Evolutionary conservation across 2,113 vertebrate genomes (phyloP), one percentile per base, ranked within the genome.

Genomic region (Hydrochoerus hydrochaeris): DNA sequence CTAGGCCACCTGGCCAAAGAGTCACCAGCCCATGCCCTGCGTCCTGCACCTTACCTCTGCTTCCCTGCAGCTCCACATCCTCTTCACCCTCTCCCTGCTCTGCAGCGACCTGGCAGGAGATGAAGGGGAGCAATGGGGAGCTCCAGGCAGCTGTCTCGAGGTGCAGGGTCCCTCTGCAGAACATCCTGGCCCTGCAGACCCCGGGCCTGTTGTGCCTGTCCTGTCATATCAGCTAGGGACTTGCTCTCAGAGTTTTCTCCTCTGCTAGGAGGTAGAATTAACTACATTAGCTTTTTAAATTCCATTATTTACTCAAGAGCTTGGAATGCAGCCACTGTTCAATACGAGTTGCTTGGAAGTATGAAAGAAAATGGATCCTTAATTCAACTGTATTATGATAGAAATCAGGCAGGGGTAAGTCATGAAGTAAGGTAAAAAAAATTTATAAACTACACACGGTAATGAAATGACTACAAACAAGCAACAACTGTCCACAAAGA

Each of bases 271-370:
- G 41, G 2, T 24, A 22, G 71, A 38, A 2, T 67, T 85, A 86
- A 77, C 58, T 71, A 78, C 75, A 73, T 62, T 90, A 94, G 69
- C 71, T 82, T 95, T 86, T 80, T 19, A 67, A 92, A 91, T 85
- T 41, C 35, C 13, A 69, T 67, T 78, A 60, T 30, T 28, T 84
- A 73, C 41, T 35, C 85, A 41, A 80, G 7, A 91, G n/a, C 19
- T 78, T 96, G 24, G 49, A 54, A 26, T 16, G 14, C 35, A 69
- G 38, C 28, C 63, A 8, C 41, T 67, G 19, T n/a, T 93, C 19
- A 75, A 54, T 80, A 85, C 95, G 46, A 91, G 69, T 60, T 54
- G 84, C 57, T 71, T 90, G 5, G 52, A 94, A 93, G 30, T 77
- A n/a, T 24, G 14, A 49, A 93, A 90, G 28, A 35, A 86, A 96